Evolutionary conservation across 37 sponge, comb jelly and placozoan genomes (phyloP).

Genomic region (Cladorhizidae sp.): DNA sequence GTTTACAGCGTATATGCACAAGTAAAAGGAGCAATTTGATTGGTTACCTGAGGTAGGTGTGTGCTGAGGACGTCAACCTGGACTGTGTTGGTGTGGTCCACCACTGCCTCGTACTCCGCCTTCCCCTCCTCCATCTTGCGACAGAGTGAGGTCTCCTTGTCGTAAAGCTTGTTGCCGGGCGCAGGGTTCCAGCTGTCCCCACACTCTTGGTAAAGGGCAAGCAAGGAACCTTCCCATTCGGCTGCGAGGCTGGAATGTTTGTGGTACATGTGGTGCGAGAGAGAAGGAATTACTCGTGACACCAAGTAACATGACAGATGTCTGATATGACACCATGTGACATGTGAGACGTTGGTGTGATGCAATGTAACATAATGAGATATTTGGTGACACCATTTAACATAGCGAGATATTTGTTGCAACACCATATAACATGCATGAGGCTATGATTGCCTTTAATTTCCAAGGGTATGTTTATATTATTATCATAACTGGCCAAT

Average conservation of each 20-base stretch:
- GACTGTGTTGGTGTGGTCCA: conserved; percentile 7
- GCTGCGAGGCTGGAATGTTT: conserved; percentile 16
- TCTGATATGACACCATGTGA: background rate
- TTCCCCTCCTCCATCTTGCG: conserved; percentile 53
- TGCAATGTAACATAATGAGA: no score
- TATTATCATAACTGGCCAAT: no score
- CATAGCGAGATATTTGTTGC: no score
- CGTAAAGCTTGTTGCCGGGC: conserved; percentile 63
- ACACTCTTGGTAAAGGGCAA: conserved; percentile 51
- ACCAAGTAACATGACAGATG: background rate
- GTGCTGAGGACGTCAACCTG: conserved; percentile 10
- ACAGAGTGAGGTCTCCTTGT: conserved; percentile 36
- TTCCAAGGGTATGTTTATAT: no score
- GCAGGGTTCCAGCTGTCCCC: conserved; percentile 53
- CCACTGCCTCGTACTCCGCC: conserved; percentile 22
- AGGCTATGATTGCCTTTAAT: no score
- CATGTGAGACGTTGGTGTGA: no score
- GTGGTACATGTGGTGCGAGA: background rate
- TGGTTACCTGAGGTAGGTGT: conserved; percentile 39
- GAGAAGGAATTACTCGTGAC: background rate
- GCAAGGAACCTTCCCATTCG: conserved; percentile 59
- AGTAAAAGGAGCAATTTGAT: no score
- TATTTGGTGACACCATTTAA: no score
- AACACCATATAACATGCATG: no score
- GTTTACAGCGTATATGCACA: no score